Base-by-base conservation (phyloP, 1,140 invertebrate genomes). In the Chionoecetes opilio region DNA sequence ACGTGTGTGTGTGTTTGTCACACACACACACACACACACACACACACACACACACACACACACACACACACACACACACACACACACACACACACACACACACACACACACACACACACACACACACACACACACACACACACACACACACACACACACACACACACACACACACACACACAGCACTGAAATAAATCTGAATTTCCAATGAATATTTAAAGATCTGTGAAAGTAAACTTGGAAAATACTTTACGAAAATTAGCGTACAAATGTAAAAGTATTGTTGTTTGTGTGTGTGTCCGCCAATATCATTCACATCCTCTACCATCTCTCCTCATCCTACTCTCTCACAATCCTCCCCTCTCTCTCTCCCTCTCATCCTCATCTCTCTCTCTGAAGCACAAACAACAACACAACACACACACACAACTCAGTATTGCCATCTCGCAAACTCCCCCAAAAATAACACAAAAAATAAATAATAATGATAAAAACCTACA, bases 91-190 rank as follows among this genome's bases (percentile, higher is more conserved):
- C 86, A 87, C 86, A 87, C 86, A 87, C 86, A 87, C 86, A 87
- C 86, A 87, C 86, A 87, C 86, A 87, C 86, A 87, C 86, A 87
- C 86, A 87, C 86, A 87, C 86, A 87, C 86, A 87, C 86, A 87
- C 86, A 87, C 86, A 88, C 86, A 88, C 86, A 88, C 35, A 88
- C 86, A 88, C 86, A 88, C 86, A 88, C 86, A 88, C 86, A 88
- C 86, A 88, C 86, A 88, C 35, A 88, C 86, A 88, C 86, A 88
- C 86, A 88, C 86, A 88, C 86, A 88, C 86, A 88, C 86, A 88
- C 86, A 88, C 86, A 88, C 86, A 88, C 86, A 88, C 86, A 88
- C 86, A 88, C 86, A 88, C 86, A 88, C 34, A 17, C 34, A 88
- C 21, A 41, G 63, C 63, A 21, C n/a, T 75, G 63, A n/a, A 75